These are phyloP conservation scores for Erebia ligea DNA, from an alignment of 2,888 invertebrate species.

Conservation along the genomic window DNA sequence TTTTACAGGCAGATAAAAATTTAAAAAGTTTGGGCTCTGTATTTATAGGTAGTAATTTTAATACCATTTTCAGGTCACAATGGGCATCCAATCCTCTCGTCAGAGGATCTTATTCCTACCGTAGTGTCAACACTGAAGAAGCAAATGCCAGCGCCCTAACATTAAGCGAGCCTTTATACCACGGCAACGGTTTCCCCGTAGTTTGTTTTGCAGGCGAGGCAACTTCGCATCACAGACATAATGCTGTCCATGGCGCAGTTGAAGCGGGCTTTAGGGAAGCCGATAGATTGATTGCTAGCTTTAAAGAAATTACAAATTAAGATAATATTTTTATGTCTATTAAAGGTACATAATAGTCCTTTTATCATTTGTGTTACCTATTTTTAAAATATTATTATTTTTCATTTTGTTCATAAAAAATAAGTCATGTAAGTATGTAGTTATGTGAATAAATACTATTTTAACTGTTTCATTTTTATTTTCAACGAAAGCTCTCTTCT, in stretches of 20 bases:
- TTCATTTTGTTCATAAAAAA: no score
- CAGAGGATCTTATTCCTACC: constrained; percentile 86
- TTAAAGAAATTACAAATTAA: constrained; percentile 45
- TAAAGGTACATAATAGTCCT: no score
- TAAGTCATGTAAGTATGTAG: no score
- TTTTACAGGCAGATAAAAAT: no score
- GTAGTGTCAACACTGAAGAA: constrained; percentile 81
- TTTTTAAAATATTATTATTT: no score
- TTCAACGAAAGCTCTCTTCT: no score
- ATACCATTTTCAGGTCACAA: constrained; percentile 75
- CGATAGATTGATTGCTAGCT: constrained; percentile 75
- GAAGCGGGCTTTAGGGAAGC: constrained; percentile 89
- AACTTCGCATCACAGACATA: constrained; percentile 85
- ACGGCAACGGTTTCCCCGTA: constrained; percentile 66
- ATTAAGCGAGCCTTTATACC: constrained; percentile 81
- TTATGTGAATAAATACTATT: no score
- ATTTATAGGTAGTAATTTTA: not conserved
- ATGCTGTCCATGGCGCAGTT: constrained; percentile 88
- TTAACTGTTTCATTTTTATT: no score
- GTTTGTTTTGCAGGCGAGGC: constrained; percentile 88
- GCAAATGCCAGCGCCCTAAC: constrained; percentile 76
- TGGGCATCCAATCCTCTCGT: constrained; percentile 86
- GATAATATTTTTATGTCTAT: not conserved
- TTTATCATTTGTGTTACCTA: no score
- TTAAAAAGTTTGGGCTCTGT: no score